Conservation (phyloP, 2,113 vertebrate genomes). For the Sphyrna mokarran region DNA sequence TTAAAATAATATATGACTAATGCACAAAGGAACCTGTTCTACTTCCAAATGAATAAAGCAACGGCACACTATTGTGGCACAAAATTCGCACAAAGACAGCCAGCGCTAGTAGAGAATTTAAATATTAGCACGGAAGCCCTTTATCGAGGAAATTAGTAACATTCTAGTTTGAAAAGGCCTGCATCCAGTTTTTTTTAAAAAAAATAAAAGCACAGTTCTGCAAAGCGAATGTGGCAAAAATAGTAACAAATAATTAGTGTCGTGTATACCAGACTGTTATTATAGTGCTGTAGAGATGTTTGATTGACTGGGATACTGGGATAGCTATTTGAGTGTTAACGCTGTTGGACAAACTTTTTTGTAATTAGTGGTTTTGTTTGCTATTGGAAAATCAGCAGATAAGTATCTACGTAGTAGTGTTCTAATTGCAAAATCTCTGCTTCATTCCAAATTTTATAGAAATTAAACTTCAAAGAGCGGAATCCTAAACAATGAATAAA, state of each 20-base stretch:
- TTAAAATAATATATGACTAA: conserved; percentile 10
- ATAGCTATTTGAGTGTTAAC: neutral
- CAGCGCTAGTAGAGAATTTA: neutral
- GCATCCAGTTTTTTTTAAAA: neutral
- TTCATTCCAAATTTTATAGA: neutral
- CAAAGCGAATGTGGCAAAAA: neutral
- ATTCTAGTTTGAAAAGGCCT: neutral
- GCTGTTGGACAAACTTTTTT: neutral
- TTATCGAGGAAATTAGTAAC: neutral
- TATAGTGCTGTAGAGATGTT: neutral
- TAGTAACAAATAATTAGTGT: neutral
- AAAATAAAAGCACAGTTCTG: neutral
- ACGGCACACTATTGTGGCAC: neutral
- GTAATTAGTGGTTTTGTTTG: neutral
- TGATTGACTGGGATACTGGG: neutral
- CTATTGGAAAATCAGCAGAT: neutral
- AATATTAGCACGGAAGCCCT: neutral
- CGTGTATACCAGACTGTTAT: neutral
- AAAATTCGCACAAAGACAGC: neutral
- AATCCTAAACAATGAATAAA: neutral
- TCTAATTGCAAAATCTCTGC: neutral
- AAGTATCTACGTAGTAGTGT: neutral
- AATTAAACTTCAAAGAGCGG: neutral
- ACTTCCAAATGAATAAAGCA: neutral
- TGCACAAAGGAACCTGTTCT: conserved; percentile 22